Evolutionary conservation across 2,888 invertebrate genomes (phyloP), one percentile per base, ranked within the genome.

Genomic region (Mycogona germanica): DNA sequence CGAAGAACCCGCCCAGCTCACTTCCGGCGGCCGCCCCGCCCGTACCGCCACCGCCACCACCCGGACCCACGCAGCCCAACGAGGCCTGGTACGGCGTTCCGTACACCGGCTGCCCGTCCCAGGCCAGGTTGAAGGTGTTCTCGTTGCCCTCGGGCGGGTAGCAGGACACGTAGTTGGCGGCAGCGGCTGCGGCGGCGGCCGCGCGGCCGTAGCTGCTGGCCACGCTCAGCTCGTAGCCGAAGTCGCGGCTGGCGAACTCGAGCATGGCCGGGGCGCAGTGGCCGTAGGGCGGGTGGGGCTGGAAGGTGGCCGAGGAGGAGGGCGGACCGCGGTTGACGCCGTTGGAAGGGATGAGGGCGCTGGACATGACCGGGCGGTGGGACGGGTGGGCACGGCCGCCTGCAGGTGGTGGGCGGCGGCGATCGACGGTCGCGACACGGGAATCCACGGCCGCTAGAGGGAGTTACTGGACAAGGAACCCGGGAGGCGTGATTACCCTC

Each of bases 131-230:
- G 35, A 57, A 57, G n/a, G 49, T 44, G 14, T 54, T 54, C 35
- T 55, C 54, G 48, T 55, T 57, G 2, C 47, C 57, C 19, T 51
- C 51, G n/a, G n/a, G n/a, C n/a, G 56, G 54, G 42, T 57, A 57
- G 19, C 57, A 57, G 14, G 55, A 51, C 25, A 55, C 57, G 19
- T 57, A 55, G 28, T 55, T 57, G 5, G 51, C 55, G 3, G 47
- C 40, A n/a, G n/a, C n/a, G 14, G 55, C 55, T 19, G 51, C 57
- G 19, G 50, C 51, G 28, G 50, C 55, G 5, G 51, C 55, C 2
- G 47, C 40, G 88, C 88, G 47, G 76, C 54, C 6, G 60, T 59
- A 21, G 59, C 41, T 45, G 49, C 50, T 45, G 46, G 55, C 57
- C 12, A 56, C 57, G 48, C 56, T 58, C 6, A 58, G 40, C 25